Percentiles rank a stretch among this genome's conserved stretches.
Conservation (phyloP, 2,797 vertebrate species). For the Dermochelys coriacea region DNA sequence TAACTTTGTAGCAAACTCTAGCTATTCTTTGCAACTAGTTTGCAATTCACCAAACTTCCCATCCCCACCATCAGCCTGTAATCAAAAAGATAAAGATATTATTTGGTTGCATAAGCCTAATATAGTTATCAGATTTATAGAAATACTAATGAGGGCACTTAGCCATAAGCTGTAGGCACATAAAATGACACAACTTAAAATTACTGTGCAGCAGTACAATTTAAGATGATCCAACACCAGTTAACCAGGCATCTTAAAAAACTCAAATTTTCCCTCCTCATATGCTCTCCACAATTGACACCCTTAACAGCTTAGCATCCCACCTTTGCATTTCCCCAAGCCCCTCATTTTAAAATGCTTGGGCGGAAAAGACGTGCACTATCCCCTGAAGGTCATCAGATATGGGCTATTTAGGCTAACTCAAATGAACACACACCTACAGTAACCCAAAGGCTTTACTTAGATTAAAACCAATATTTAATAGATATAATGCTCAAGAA, state of each 20-base stretch:
- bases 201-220: neutral
- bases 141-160: neutral
- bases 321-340: neutral
- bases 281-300: neutral
- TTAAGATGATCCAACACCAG: neutral
- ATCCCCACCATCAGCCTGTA: too few species aligned
- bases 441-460: neutral
- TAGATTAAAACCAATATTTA: neutral
- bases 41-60: neutral
- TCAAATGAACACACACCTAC: neutral
- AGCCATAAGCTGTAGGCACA: neutral
- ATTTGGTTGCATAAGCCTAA: neutral
- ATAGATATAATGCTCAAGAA: neutral
- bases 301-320: neutral
- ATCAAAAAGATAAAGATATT: neutral
- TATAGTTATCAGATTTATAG: neutral
- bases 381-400: neutral
- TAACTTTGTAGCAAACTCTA: neutral
- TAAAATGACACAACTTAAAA: neutral
- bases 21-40: neutral
- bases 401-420: neutral
- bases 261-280: neutral
- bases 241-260: neutral
- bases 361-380: neutral
- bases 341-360: neutral